A percentile compares a stretch with the other conserved stretches of the same genome.
phyloP scores from a whole-genome alignment of 2,797 vertebrate species.

The Syndactyla subalaris region DNA sequence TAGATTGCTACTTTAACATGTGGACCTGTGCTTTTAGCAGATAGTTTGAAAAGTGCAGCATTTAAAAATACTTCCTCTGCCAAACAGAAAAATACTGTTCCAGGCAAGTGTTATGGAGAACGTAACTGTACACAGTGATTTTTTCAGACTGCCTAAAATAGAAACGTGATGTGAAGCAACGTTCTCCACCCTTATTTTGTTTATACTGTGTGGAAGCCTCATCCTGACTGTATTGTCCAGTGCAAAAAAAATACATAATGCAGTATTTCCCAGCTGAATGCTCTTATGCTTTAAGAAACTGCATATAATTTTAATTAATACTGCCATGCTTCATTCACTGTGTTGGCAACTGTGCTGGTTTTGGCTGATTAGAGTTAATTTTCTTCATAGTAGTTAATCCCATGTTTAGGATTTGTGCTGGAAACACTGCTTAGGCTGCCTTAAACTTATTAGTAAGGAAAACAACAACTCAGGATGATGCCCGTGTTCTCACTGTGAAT shows the following conservation, averaged over 20 bases:
- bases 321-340: background rate
- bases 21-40: background rate
- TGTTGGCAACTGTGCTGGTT: background rate
- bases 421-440: background rate
- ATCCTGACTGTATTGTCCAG: background rate
- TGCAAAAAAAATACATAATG: background rate
- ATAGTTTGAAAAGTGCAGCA: background rate
- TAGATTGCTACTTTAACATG: background rate
- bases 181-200: background rate
- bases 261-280: background rate
- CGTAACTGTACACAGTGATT: background rate
- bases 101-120: background rate
- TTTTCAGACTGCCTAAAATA: conserved; percentile 21
- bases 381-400: background rate
- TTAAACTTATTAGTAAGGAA: background rate
- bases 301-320: background rate
- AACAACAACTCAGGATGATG: background rate
- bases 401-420: background rate
- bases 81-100: background rate
- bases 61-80: conserved; percentile 15
- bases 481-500: rapidly evolving
- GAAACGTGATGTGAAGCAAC: background rate
- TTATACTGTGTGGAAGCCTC: background rate
- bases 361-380: background rate
- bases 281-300: background rate